Conservation (phyloP, 2,888 invertebrate species). For the Seira ritae region DNA sequence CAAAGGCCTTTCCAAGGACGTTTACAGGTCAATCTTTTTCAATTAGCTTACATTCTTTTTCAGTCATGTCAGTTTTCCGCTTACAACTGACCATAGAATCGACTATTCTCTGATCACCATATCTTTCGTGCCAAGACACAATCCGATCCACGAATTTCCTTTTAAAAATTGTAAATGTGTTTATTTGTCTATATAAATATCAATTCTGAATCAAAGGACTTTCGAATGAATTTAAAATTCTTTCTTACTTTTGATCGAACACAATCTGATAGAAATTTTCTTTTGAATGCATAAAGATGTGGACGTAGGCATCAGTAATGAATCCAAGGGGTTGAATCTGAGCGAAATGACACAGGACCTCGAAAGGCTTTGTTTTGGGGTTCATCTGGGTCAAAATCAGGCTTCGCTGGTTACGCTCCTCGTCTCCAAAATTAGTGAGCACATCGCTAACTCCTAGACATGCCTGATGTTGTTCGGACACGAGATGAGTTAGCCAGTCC, state of each 20-base stretch:
- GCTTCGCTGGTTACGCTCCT: constrained; percentile 33
- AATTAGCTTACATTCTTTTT: constrained; percentile 32
- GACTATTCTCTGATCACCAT: constrained; percentile 29
- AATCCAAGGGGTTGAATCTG: constrained; percentile 12
- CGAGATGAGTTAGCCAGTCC: constrained; percentile 46
- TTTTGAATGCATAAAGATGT: constrained; percentile 30
- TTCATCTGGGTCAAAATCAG: constrained; percentile 22
- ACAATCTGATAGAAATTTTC: constrained; percentile 50
- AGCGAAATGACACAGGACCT: constrained; percentile 41
- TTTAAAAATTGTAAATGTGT: neutral
- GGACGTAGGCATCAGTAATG: constrained; percentile 36
- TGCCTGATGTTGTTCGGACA: constrained; percentile 36
- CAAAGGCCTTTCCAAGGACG: no score
- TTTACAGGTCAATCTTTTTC: no score
- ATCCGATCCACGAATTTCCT: constrained; percentile 49
- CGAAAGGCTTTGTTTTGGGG: constrained; percentile 34
- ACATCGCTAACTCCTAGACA: constrained; percentile 38
- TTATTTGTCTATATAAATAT: no score
- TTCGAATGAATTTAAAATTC: no score
- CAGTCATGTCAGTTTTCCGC: constrained; percentile 6
- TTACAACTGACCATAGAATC: constrained; percentile 22
- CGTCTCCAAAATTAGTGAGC: constrained; percentile 13
- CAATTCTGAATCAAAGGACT: no score
- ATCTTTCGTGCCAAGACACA: neutral
- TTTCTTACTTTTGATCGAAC: constrained; percentile 44